Evolutionary conservation across 1,140 invertebrate species (phyloP).

Genomic region (Muscidifurax raptorellus): DNA sequence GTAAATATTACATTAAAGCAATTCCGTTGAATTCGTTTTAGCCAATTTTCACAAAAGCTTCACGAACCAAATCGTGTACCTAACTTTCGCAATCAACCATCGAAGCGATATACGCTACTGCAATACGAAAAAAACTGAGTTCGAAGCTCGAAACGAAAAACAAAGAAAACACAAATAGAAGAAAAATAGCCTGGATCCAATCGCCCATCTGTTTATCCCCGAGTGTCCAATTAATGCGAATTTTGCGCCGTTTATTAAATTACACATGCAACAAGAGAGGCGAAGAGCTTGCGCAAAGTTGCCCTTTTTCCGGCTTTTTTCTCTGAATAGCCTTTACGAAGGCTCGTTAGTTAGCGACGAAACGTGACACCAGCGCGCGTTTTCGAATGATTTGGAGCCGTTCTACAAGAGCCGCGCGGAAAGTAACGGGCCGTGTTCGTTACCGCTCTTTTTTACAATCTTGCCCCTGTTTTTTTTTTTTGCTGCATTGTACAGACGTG

Average conservation of each 20-base stretch:
- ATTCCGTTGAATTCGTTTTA: too few relatives aligned
- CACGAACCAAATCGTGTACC: not conserved
- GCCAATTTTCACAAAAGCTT: too few relatives aligned
- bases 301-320: not conserved
- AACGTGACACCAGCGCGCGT: not conserved
- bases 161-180: not conserved
- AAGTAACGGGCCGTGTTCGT: not conserved
- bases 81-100: slow-evolving; percentile 6
- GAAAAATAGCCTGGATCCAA: not conserved
- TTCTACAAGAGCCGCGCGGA: not conserved
- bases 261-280: not conserved
- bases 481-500: not conserved
- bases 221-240: slow-evolving; percentile 11
- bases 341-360: slow-evolving; percentile 12
- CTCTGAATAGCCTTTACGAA: not conserved
- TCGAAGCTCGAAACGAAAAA: not conserved
- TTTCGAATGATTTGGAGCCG: not conserved
- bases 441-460: not conserved
- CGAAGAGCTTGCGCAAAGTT: not conserved
- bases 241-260: not conserved
- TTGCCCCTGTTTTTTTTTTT: not conserved
- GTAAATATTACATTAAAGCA: too few relatives aligned
- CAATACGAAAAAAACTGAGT: not conserved
- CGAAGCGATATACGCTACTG: not conserved
- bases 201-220: not conserved